Percentiles rank a stretch among this genome's conserved stretches.
phyloP scores from a whole-genome alignment of 2,888 invertebrate genomes.

The Glyphotaelius pellucidus region DNA sequence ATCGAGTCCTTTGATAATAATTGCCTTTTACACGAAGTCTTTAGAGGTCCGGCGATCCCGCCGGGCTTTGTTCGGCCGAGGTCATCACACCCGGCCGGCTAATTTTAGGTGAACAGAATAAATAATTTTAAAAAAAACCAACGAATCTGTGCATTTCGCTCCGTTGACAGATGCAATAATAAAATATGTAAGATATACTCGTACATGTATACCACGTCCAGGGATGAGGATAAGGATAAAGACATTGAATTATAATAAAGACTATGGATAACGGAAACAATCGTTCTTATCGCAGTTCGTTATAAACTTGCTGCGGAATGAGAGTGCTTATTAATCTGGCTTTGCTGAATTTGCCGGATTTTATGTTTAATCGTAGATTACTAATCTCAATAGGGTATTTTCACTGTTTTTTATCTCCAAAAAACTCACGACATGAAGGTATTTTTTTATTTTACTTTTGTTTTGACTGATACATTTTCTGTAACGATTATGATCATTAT shows the following conservation, averaged over 20 bases:
- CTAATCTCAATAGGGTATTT: no score
- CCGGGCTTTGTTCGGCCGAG: background rate
- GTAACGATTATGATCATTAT: no score
- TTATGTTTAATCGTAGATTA: background rate
- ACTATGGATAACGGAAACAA: no score
- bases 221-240: background rate
- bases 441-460: no score
- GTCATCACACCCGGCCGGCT: conserved; percentile 11
- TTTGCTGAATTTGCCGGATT: no score
- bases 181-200: background rate
- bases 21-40: background rate
- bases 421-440: no score
- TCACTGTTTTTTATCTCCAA: no score
- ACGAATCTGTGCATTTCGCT: background rate
- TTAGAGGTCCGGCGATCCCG: background rate
- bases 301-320: background rate
- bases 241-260: background rate
- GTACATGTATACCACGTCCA: background rate
- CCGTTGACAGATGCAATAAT: background rate
- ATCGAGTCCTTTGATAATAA: no score
- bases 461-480: no score
- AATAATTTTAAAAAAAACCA: background rate
- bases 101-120: conserved; percentile 8
- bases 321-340: background rate
- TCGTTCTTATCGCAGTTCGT: background rate